These are phyloP conservation scores for Cenopis cana DNA, from an alignment of 2,888 invertebrate species.

Conservation along the genomic window DNA sequence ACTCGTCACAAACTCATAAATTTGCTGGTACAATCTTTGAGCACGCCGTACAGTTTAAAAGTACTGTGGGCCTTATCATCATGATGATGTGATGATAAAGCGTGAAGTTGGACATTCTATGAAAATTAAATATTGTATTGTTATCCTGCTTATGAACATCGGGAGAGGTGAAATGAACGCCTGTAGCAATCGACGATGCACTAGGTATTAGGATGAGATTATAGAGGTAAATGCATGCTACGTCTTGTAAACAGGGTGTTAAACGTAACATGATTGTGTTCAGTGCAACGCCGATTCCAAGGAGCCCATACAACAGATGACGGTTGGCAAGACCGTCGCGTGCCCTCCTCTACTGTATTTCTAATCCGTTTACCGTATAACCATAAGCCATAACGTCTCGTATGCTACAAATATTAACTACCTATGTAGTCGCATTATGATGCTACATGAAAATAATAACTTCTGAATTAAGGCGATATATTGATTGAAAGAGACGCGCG, in stretches of 20 bases:
- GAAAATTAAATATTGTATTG: too few species aligned
- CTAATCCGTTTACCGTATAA: background rate
- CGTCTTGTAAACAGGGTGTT: background rate
- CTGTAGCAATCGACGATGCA: background rate
- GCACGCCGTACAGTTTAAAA: too few species aligned
- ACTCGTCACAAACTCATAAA: too few species aligned
- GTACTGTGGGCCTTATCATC: too few species aligned
- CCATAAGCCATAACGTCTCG: background rate
- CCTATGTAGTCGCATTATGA: too few species aligned
- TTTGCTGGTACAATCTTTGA: too few species aligned
- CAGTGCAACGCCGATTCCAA: background rate
- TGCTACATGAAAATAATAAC: too few species aligned
- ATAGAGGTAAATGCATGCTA: too few species aligned
- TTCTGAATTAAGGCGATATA: too few species aligned
- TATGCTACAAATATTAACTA: background rate
- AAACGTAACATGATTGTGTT: background rate
- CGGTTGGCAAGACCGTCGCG: background rate
- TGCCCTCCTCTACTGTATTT: background rate
- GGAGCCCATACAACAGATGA: slow-evolving; percentile 17
- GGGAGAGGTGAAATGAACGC: background rate
- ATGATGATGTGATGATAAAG: too few species aligned
- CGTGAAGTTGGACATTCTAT: too few species aligned
- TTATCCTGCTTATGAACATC: background rate
- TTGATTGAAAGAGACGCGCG: too few species aligned
- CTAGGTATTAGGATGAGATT: background rate